phyloP scores from a whole-genome alignment of 2,797 vertebrate species.

The Fundulus diaphanus region DNA sequence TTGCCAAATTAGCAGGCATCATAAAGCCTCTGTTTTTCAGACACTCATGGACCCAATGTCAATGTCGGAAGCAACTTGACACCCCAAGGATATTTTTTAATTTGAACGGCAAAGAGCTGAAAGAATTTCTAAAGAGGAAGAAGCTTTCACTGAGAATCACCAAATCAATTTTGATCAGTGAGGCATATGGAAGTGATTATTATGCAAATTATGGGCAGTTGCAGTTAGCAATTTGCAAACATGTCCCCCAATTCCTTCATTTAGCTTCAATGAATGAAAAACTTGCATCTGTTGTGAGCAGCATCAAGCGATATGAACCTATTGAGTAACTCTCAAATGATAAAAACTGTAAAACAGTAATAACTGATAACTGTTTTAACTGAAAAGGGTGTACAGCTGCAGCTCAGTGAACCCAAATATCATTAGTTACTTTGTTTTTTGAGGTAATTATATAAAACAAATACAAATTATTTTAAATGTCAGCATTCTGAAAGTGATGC shows the following conservation, averaged over 20 bases:
- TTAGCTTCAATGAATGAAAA: not conserved
- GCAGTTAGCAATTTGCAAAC: not conserved
- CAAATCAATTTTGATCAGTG: constrained; percentile 1
- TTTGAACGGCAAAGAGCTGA: not conserved
- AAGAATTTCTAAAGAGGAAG: not conserved
- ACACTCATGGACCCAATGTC: not conserved
- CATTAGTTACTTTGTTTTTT: not conserved
- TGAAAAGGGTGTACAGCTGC: not conserved
- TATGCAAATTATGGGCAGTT: constrained; percentile 3
- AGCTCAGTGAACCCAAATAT: not conserved
- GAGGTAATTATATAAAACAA: not conserved
- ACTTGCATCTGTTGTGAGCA: not conserved
- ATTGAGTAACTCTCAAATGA: not conserved
- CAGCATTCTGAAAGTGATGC: not conserved
- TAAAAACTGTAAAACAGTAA: constrained; percentile 34
- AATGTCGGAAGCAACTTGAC: not conserved
- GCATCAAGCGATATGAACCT: not conserved
- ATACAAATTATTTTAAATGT: not conserved
- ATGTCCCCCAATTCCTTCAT: not conserved
- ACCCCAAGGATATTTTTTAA: not conserved
- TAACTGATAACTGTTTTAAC: constrained; percentile 5
- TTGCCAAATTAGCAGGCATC: not conserved
- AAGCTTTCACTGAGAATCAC: not conserved
- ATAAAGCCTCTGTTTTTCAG: not conserved
- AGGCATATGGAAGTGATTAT: constrained; percentile 3